These are phyloP conservation scores for Theristicus caerulescens DNA, from an alignment of 2,113 vertebrate species.

Conservation along the genomic window DNA sequence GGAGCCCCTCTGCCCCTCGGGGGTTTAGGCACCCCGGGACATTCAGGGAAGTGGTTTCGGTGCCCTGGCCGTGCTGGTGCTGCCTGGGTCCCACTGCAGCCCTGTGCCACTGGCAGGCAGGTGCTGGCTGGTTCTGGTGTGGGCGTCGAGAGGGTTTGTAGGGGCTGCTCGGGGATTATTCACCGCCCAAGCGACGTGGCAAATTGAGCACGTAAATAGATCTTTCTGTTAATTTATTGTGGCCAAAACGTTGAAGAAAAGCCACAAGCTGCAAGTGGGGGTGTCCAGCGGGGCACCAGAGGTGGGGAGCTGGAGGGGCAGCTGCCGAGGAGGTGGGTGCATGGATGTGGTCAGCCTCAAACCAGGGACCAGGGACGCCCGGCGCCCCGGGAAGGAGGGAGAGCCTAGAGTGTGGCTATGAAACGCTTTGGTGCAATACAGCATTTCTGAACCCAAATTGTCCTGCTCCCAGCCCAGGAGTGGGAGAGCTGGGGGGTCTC, in stretches of 20 bases:
- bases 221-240: not conserved
- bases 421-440: fast-evolving
- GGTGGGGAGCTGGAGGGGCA: not conserved
- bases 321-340: fast-evolving
- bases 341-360: not conserved
- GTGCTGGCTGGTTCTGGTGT: fast-evolving
- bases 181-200: fast-evolving
- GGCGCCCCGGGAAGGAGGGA: fast-evolving
- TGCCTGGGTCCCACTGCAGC: fast-evolving
- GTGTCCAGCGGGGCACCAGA: not conserved
- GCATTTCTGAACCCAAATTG: not conserved
- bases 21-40: not conserved
- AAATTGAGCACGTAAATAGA: not conserved
- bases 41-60: fast-evolving
- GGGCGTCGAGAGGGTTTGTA: not conserved
- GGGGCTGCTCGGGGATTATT: not conserved
- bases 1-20: not conserved
- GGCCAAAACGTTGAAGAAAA: fast-evolving
- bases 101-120: fast-evolving
- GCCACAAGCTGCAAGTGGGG: not conserved
- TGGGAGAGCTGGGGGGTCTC: not conserved
- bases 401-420: fast-evolving
- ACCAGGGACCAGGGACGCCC: not conserved
- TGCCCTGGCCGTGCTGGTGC: fast-evolving
- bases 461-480: not conserved